phyloP scores from a whole-genome alignment of 2,888 invertebrate species.

The Torymus tubicola region DNA sequence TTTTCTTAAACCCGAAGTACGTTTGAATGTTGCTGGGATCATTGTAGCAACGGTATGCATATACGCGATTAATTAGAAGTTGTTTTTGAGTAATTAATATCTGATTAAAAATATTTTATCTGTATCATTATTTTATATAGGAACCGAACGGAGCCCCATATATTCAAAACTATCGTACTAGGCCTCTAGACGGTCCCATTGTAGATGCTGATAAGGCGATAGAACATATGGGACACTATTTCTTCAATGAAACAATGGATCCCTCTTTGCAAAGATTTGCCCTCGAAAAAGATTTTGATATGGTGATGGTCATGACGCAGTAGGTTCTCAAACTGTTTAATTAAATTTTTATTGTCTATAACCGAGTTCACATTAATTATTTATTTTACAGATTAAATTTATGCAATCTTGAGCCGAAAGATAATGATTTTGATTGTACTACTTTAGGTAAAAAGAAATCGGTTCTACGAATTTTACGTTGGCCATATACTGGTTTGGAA shows the following conservation, averaged over 20 bases:
- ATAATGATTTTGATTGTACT: slow-evolving; percentile 59
- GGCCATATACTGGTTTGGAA: background rate
- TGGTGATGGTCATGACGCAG: slow-evolving; percentile 67
- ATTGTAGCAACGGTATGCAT: slow-evolving; percentile 56
- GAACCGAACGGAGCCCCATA: slow-evolving; percentile 64
- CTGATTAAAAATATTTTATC: background rate
- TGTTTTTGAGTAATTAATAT: background rate
- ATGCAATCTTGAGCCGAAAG: slow-evolving; percentile 62
- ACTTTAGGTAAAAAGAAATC: slow-evolving; percentile 63
- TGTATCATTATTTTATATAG: slow-evolving; percentile 50
- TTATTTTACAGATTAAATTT: slow-evolving; percentile 63
- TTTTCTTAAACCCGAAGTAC: slow-evolving; percentile 65
- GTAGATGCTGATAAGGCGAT: slow-evolving; percentile 66
- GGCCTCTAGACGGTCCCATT: slow-evolving; percentile 27
- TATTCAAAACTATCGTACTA: slow-evolving; percentile 59
- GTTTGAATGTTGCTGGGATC: slow-evolving; percentile 68
- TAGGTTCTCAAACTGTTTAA: slow-evolving; percentile 50
- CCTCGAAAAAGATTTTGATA: slow-evolving; percentile 64
- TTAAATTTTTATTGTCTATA: background rate
- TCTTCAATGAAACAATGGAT: slow-evolving; percentile 62
- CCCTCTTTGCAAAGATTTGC: slow-evolving; percentile 61
- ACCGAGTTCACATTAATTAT: background rate
- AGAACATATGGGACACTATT: slow-evolving; percentile 64
- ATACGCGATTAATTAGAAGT: background rate
- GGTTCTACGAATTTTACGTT: background rate